These are phyloP conservation scores for Rhizomys pruinosus DNA, from an alignment of 2,113 vertebrate species.

Conservation along the genomic window DNA sequence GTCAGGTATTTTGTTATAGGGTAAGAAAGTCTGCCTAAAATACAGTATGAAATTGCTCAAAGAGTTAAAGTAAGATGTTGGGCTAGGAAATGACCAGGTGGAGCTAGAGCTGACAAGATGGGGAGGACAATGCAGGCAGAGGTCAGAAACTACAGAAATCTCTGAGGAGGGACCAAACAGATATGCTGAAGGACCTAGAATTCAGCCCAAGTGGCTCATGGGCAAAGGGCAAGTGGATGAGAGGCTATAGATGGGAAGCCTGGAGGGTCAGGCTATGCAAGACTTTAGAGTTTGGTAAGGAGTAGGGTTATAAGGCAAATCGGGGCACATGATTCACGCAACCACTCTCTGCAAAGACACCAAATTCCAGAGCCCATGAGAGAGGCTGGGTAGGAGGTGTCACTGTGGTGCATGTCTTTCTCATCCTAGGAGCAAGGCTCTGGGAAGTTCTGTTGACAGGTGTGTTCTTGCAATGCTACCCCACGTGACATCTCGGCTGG, in stretches of 20 bases:
- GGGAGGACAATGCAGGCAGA: not conserved
- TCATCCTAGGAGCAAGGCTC: not conserved
- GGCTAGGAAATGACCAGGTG: not conserved
- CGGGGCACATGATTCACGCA: not conserved
- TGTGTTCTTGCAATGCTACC: not conserved
- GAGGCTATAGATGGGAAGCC: not conserved
- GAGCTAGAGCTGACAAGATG: not conserved
- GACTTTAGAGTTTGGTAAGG: not conserved
- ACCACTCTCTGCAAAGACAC: not conserved
- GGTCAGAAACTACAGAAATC: not conserved
- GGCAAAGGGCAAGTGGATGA: not conserved
- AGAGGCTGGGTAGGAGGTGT: not conserved
- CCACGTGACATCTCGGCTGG: not conserved
- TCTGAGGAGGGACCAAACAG: not conserved
- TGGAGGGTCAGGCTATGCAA: not conserved
- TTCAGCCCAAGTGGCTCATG: accelerated
- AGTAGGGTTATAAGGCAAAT: not conserved
- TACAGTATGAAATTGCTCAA: not conserved
- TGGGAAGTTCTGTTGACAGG: not conserved
- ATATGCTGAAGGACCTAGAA: not conserved
- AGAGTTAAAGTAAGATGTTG: not conserved
- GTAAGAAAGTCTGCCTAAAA: not conserved
- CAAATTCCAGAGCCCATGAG: not conserved
- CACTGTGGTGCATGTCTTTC: no score
- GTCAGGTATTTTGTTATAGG: not conserved